These are phyloP conservation scores for Andrena praecox DNA, from an alignment of 2,888 invertebrate species.

Conservation along the genomic window DNA sequence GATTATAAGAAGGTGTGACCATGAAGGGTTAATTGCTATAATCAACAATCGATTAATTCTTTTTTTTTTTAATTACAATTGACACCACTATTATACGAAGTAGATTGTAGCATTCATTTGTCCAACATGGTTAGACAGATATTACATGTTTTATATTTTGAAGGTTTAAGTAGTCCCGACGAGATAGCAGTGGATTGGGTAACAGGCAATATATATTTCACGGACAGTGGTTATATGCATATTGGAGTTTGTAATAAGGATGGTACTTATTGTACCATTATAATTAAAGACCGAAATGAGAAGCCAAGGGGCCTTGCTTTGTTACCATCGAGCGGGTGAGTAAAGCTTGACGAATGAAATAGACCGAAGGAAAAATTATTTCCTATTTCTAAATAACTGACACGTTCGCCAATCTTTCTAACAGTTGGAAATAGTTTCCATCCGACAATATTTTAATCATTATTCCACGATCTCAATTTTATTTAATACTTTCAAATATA, in stretches of 20 bases:
- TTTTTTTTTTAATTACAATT: no score
- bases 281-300: constrained; percentile 87
- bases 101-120: no score
- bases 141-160: background rate
- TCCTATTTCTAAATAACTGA: background rate
- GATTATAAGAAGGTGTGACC: no score
- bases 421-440: background rate
- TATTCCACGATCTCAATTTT: background rate
- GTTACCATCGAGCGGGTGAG: constrained; percentile 89
- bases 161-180: constrained; percentile 90
- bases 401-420: background rate
- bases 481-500: background rate
- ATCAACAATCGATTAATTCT: no score
- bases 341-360: background rate
- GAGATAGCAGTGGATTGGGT: constrained; percentile 92
- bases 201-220: constrained; percentile 93
- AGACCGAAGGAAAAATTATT: background rate
- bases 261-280: constrained; percentile 88
- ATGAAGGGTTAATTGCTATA: background rate
- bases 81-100: no score
- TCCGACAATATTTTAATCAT: background rate
- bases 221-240: constrained; percentile 89
- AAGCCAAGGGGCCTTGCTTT: constrained; percentile 90
- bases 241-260: constrained; percentile 91
- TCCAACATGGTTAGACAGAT: background rate